These are phyloP conservation scores for Chelon auratus DNA, from an alignment of 2,797 vertebrate species.

Conservation along the genomic window DNA sequence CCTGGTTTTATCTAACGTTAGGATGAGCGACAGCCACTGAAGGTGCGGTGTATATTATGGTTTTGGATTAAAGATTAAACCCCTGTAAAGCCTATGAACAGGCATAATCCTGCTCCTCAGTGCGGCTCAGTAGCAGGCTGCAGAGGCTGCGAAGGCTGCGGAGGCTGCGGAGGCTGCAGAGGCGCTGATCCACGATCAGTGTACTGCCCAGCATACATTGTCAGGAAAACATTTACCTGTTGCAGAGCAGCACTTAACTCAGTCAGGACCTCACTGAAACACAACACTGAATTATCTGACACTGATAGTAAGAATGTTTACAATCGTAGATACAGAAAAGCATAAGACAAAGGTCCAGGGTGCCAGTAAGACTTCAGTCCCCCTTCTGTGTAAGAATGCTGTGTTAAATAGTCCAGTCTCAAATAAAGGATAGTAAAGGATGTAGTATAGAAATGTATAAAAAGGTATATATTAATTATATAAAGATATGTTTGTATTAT, in stretches of 20 bases:
- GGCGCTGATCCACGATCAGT: conserved; percentile 49
- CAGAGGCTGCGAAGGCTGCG: not conserved
- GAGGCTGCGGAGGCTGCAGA: too few species aligned
- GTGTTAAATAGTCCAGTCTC: too few species aligned
- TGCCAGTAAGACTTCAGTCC: too few species aligned
- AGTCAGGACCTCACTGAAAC: not conserved
- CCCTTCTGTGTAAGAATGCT: too few species aligned
- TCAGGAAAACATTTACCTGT: conserved; percentile 22
- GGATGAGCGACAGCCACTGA: conserved; percentile 43
- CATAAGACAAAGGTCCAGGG: too few species aligned
- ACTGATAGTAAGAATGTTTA: too few species aligned
- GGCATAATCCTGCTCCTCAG: conserved; percentile 70
- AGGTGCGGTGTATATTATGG: conserved; percentile 60
- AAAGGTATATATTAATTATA: too few species aligned
- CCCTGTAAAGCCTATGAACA: conserved; percentile 60
- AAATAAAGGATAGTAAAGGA: too few species aligned
- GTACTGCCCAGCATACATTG: conserved; percentile 20
- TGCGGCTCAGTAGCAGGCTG: conserved; percentile 41
- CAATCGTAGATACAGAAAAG: too few species aligned
- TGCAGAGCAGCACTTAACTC: conserved; percentile 11
- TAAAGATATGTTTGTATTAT: too few species aligned
- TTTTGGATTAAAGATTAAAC: conserved; percentile 72
- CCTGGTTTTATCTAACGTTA: conserved; percentile 45
- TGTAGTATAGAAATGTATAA: too few species aligned
- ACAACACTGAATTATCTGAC: not conserved